Percentiles rank a stretch among this genome's conserved stretches.
These are phyloP conservation scores for Apantesis nais DNA, from an alignment of 2,888 invertebrate genomes.

Conservation along the genomic window DNA sequence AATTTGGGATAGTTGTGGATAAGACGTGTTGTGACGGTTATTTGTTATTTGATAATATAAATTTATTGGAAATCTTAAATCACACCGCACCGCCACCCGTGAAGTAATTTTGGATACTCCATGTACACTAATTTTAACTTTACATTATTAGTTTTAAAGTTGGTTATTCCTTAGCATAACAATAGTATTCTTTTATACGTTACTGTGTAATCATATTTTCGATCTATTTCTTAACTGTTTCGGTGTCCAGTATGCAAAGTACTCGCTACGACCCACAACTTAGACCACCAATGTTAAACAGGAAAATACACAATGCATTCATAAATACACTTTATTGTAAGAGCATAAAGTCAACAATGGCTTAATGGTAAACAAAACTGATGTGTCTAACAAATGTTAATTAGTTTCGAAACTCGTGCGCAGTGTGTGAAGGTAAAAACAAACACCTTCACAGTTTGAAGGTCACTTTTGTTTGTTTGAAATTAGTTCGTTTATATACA, in stretches of 20 bases:
- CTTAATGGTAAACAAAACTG: slow-evolving; percentile 16
- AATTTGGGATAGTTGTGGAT: no score
- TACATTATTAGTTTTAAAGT: background rate
- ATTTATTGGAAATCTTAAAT: no score
- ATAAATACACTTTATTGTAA: slow-evolving; percentile 18
- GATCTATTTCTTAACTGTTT: no score
- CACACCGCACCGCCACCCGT: no score
- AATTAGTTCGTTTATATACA: slow-evolving; percentile 9
- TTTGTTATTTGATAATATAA: no score
- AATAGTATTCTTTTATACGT: background rate
- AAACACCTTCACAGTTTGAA: slow-evolving; percentile 16
- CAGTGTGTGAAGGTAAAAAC: slow-evolving; percentile 20
- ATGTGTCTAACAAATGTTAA: slow-evolving; percentile 21
- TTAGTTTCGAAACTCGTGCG: slow-evolving; percentile 37
- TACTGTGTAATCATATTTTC: background rate
- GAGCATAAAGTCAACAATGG: slow-evolving; percentile 36
- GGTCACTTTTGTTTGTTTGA: slow-evolving; percentile 14
- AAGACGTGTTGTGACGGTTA: no score
- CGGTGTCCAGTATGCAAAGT: background rate
- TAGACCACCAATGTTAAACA: slow-evolving; percentile 15
- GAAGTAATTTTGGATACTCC: no score
- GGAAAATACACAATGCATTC: slow-evolving; percentile 9
- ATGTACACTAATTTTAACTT: background rate
- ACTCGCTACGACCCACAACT: slow-evolving; percentile 5
- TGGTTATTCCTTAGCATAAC: background rate